These are phyloP conservation scores for Pterobdella sp. DNA, from an alignment of 2,888 invertebrate genomes.

Conservation along the genomic window DNA sequence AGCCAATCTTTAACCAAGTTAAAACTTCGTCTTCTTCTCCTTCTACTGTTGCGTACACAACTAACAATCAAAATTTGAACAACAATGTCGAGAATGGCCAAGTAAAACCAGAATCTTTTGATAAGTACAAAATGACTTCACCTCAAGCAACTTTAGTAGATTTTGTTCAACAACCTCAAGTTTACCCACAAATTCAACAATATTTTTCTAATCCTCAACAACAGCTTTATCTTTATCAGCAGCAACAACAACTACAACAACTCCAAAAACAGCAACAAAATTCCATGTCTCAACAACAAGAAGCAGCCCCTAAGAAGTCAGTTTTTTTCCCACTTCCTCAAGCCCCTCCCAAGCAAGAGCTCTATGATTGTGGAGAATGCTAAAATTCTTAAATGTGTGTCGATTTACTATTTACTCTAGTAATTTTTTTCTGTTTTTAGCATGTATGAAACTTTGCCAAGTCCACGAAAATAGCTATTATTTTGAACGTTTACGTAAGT, in stretches of 20 bases:
- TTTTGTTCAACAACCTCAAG: neutral
- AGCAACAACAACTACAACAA: conserved; percentile 24
- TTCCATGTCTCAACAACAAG: conserved; percentile 19
- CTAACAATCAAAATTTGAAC: neutral
- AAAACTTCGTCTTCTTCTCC: conserved; percentile 13
- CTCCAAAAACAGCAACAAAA: conserved; percentile 16
- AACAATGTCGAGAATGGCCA: conserved; percentile 5
- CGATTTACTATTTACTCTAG: no score
- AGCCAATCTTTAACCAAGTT: conserved; percentile 6
- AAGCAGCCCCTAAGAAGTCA: neutral
- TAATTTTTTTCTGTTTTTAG: no score
- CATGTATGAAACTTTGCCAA: no score
- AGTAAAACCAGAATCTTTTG: neutral
- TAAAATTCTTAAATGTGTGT: neutral
- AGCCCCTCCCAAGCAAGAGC: neutral
- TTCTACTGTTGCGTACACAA: neutral
- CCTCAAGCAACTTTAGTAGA: neutral
- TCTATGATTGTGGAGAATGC: conserved; percentile 26
- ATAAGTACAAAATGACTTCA: neutral
- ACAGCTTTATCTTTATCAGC: neutral
- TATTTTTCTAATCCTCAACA: conserved; percentile 9
- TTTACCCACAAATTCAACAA: neutral
- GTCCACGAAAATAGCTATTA: no score
- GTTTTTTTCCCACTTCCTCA: neutral
- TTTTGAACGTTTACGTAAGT: no score